These are phyloP conservation scores for Seira sanloemensis DNA, from an alignment of 2,888 invertebrate genomes.

Conservation along the genomic window DNA sequence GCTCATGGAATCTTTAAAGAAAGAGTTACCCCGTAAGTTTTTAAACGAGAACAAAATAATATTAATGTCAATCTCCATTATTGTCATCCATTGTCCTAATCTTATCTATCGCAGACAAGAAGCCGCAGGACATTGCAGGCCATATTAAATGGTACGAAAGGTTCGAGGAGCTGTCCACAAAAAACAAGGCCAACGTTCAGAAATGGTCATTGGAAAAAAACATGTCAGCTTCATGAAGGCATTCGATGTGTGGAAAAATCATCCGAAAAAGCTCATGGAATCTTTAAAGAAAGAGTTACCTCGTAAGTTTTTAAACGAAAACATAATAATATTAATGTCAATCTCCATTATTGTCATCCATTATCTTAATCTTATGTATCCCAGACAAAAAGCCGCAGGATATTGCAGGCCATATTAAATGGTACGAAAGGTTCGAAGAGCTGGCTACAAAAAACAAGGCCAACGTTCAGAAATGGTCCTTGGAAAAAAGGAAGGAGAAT, in stretches of 20 bases:
- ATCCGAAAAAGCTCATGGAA: conserved; percentile 44
- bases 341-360: background rate
- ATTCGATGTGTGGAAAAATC: conserved; percentile 38
- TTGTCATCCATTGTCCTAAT: background rate
- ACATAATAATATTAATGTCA: background rate
- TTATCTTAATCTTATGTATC: no score
- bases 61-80: no score
- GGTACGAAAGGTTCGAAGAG: conserved; percentile 64
- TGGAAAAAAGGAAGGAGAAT: conserved; percentile 53
- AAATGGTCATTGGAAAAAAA: conserved; percentile 65
- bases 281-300: conserved; percentile 29
- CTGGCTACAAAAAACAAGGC: conserved; percentile 53
- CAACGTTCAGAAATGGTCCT: conserved; percentile 64
- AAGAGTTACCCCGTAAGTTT: conserved; percentile 37
- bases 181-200: conserved; percentile 59
- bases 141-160: conserved; percentile 67
- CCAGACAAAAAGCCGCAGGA: conserved; percentile 57
- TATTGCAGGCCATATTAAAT: conserved; percentile 64
- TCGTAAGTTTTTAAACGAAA: background rate
- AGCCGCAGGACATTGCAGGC: conserved; percentile 62
- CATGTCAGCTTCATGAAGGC: conserved; percentile 54
- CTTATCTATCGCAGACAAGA: conserved; percentile 25
- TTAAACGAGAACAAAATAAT: no score
- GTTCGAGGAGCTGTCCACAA: conserved; percentile 52
- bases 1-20: conserved; percentile 41